Percentiles rank a stretch among this genome's conserved stretches.
phyloP scores from a whole-genome alignment of 2,888 invertebrate species.

The Hololepta plana region DNA sequence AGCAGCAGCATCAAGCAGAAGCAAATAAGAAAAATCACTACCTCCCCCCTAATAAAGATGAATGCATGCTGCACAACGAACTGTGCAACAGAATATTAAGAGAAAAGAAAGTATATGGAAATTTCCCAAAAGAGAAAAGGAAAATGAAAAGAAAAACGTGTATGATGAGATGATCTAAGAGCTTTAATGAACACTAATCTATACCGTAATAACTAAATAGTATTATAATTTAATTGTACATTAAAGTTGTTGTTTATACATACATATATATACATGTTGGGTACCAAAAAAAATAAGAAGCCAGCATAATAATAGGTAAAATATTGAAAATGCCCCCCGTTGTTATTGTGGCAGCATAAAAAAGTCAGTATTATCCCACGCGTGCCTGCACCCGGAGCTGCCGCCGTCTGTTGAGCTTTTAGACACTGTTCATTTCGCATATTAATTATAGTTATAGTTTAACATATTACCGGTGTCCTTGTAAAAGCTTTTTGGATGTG shows the following conservation, averaged over 20 bases:
- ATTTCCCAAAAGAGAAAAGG: slow-evolving; percentile 1
- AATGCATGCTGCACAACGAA: slow-evolving; percentile 8
- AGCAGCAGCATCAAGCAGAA: slow-evolving; percentile 12
- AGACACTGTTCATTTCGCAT: slow-evolving; percentile 15
- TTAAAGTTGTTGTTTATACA: slow-evolving; percentile 24
- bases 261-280: too few species aligned
- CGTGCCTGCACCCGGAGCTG: slow-evolving; percentile 27
- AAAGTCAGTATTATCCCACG: slow-evolving; percentile 26
- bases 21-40: too few species aligned
- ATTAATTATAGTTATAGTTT: too few species aligned
- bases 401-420: slow-evolving; percentile 22
- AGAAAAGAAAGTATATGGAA: slow-evolving; percentile 3
- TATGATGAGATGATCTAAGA: too few species aligned
- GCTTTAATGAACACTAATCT: too few species aligned
- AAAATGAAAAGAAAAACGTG: too few species aligned
- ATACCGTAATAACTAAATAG: slow-evolving; percentile 16
- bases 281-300: too few species aligned
- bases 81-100: slow-evolving; percentile 2
- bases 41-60: too few species aligned
- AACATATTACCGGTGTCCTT: too few species aligned
- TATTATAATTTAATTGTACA: slow-evolving; percentile 20
- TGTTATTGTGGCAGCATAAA: slow-evolving; percentile 20
- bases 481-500: too few species aligned
- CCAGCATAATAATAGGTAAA: too few species aligned
- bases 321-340: slow-evolving; percentile 17